These are phyloP conservation scores for Homarus gammarus DNA, from an alignment of 2,888 invertebrate genomes.

Conservation along the genomic window DNA sequence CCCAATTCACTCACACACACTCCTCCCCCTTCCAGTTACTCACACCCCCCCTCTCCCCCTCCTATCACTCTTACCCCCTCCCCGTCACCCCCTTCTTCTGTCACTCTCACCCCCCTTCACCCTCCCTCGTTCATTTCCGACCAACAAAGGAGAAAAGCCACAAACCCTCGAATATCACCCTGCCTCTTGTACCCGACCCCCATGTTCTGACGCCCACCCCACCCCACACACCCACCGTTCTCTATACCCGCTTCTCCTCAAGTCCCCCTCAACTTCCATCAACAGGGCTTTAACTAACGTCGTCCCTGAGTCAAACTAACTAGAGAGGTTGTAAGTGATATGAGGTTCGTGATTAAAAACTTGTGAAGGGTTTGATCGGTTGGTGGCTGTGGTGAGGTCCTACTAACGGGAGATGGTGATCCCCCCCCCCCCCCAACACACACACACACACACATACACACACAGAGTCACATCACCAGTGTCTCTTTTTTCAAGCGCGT, in stretches of 20 bases:
- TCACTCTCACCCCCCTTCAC: conserved; percentile 27
- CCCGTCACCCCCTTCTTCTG: conserved; percentile 28
- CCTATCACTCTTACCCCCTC: neutral
- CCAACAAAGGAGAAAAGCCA: conserved; percentile 64
- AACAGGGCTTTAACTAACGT: no score
- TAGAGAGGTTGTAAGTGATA: no score
- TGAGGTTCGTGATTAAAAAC: no score
- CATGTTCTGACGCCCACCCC: neutral
- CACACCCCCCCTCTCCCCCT: neutral
- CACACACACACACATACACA: neutral
- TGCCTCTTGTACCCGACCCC: conserved; percentile 44
- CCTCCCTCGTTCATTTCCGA: conserved; percentile 51
- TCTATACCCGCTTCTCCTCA: neutral
- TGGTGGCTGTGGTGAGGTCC: no score
- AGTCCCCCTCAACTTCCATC: neutral
- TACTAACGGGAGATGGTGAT: no score
- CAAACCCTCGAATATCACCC: conserved; percentile 65
- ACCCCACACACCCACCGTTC: neutral
- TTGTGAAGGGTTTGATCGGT: no score
- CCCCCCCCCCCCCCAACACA: no score
- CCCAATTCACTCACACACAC: neutral
- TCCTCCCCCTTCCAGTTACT: no score
- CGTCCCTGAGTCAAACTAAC: no score
- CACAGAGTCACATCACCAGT: conserved; percentile 9
- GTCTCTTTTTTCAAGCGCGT: conserved; percentile 43